Percentiles rank a stretch among this genome's conserved stretches.
Conservation (phyloP, 2,113 vertebrate species). For the Hippocampus mohnikei region DNA sequence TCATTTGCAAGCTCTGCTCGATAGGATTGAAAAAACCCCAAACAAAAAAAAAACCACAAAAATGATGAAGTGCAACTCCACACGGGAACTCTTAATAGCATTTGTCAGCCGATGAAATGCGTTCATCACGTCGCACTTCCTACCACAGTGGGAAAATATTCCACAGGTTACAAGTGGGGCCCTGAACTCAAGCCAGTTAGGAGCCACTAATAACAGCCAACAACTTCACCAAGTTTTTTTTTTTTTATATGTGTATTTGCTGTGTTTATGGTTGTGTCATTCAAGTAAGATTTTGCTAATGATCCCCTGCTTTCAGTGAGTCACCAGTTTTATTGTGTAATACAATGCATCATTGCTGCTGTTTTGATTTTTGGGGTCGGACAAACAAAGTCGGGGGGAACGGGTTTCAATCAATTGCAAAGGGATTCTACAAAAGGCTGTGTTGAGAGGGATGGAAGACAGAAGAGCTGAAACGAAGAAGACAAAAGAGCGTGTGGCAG, state of each 20-base stretch:
- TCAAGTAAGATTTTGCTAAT: not conserved
- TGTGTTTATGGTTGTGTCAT: not conserved
- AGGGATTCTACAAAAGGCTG: constrained; percentile 68
- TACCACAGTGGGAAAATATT: not conserved
- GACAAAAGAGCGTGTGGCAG: constrained; percentile 22
- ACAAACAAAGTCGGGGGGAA: constrained; percentile 20
- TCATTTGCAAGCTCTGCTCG: not conserved
- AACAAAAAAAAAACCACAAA: not conserved
- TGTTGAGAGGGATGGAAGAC: constrained; percentile 21
- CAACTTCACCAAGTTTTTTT: not conserved
- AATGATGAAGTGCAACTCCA: not conserved
- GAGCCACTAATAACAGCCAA: not conserved
- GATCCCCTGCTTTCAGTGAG: constrained; percentile 48
- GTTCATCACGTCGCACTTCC: not conserved
- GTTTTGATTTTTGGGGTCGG: constrained; percentile 10
- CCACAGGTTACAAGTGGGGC: not conserved
- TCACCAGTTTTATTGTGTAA: constrained; percentile 1
- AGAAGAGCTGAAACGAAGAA: constrained; percentile 26
- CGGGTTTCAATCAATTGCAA: constrained; percentile 42
- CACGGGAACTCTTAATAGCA: not conserved
- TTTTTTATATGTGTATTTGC: not conserved
- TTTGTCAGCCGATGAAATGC: not conserved
- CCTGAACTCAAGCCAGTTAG: not conserved
- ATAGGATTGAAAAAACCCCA: not conserved
- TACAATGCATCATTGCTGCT: not conserved